Base-by-base conservation (phyloP, 2,888 invertebrate species). In the Tuta absoluta region DNA sequence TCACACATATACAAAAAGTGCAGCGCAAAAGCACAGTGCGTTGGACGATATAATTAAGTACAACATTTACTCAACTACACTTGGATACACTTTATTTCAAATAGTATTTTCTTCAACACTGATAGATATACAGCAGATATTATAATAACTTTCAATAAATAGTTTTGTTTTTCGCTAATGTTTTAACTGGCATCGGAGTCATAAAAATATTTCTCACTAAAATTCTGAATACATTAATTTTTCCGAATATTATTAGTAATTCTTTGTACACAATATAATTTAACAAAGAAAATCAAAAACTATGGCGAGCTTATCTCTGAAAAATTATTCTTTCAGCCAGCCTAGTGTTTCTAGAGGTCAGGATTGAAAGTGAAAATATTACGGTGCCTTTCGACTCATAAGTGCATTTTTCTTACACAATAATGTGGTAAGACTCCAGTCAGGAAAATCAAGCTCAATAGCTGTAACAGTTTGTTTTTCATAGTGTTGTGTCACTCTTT, bases 1-100 rank as follows among this genome's bases (percentile, higher is more conserved):
- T 66, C 17, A 64, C 28, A 57, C 48, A 73, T 67, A 73, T 69
- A 74, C 69, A 72, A 68, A 73, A 66, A 73, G 86, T 86, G 85
- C 85, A 76, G 78, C 78, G 84, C 85, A 78, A 78, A 87, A 89
- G 89, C 88, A 80, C 81, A 74, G 87, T 86, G 89, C 87, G 69
- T 72, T 73, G 69, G 72, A 77, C 71, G 68, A 71, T 73, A 77
- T 69, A 71, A 75, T 84, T 88, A 86, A 87, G 84, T 88, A 86
- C 84, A 75, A 74, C 37, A 74, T 68, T 72, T 64, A 69, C 65
- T 69, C 70, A 73, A 67, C 73, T 76, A 71, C 68, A 65, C 59
- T 65, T 17, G 41, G 58, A 65, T 53, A 65, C 24, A 62, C 23
- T 21, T 49, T 62, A 48, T 58, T 65, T 62, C 24, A 23, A 41